phyloP scores from a whole-genome alignment of 2,888 invertebrate genomes.

The Nephrotoma guestfalica region DNA sequence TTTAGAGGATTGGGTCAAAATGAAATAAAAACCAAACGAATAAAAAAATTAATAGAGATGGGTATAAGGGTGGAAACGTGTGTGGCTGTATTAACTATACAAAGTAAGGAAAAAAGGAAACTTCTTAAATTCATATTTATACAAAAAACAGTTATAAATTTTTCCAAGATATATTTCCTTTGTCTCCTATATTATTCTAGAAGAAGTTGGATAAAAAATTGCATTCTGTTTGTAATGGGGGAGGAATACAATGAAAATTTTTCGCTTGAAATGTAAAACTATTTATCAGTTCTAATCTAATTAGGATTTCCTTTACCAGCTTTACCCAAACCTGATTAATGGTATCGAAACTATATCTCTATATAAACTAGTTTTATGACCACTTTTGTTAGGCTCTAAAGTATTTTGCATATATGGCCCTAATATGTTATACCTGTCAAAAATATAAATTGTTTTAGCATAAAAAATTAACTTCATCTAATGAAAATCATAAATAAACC shows the following conservation, averaged over 20 bases:
- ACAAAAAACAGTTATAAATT: neutral
- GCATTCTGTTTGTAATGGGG: neutral
- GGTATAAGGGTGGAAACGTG: neutral
- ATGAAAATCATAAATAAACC: neutral
- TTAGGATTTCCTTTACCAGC: neutral
- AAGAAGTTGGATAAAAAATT: neutral
- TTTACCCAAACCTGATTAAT: neutral
- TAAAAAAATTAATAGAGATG: neutral
- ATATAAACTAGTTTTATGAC: no score
- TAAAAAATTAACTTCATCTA: neutral
- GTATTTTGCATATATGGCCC: no score
- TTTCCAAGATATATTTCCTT: neutral
- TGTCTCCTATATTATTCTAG: neutral
- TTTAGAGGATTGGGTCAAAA: neutral
- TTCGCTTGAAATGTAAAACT: neutral
- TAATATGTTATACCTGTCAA: no score
- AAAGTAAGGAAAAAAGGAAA: neutral
- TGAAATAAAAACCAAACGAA: neutral
- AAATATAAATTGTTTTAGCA: neutral
- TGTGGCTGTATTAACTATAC: neutral
- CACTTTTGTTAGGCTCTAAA: no score
- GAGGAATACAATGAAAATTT: neutral
- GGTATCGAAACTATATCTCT: no score
- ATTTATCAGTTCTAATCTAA: neutral
- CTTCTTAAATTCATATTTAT: neutral